Conservation (phyloP, 2,888 invertebrate species). For the Plagodis dolabraria region DNA sequence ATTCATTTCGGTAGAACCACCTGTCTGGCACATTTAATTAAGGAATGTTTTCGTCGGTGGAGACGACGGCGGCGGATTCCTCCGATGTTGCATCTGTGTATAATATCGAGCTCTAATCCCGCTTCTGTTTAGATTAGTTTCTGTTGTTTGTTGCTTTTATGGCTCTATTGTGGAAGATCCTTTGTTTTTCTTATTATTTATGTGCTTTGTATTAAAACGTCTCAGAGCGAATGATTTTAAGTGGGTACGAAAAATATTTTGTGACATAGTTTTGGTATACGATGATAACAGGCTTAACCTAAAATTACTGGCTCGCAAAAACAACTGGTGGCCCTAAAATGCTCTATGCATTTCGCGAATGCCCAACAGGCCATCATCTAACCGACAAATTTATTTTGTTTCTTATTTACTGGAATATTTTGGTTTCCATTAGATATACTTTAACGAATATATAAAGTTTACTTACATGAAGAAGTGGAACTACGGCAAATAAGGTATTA, state of each 20-base stretch:
- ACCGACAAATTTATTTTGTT: no score
- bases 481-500: no score
- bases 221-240: neutral
- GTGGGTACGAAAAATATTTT: no score
- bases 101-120: constrained; percentile 48
- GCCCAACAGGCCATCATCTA: no score
- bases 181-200: neutral
- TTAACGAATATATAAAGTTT: no score
- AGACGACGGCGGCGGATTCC: constrained; percentile 45
- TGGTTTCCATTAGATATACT: no score
- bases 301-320: no score
- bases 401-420: no score
- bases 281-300: neutral
- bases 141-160: constrained; percentile 33
- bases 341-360: no score
- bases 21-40: constrained; percentile 72
- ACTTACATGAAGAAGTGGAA: no score
- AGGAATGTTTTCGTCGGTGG: constrained; percentile 62
- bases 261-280: no score
- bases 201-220: neutral
- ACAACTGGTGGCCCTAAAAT: no score
- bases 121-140: constrained; percentile 43
- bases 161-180: constrained; percentile 2
- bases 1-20: constrained; percentile 57
- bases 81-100: constrained; percentile 56